phyloP scores from a whole-genome alignment of 2,888 invertebrate species.

The Cylloceria caligata region DNA sequence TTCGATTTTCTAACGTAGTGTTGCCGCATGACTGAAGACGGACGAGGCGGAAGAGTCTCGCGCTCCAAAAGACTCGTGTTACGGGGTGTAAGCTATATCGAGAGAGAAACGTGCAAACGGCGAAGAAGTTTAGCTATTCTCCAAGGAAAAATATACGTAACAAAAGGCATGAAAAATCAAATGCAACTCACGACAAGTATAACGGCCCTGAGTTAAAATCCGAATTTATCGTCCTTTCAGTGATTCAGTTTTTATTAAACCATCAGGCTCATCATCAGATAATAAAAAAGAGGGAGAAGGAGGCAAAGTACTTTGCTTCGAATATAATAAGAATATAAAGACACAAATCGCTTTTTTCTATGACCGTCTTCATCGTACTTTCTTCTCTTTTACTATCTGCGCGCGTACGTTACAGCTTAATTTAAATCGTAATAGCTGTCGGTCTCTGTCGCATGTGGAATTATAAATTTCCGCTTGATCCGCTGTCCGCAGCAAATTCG shows the following conservation, averaged over 20 bases:
- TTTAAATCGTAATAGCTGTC: conserved; percentile 29
- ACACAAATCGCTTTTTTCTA: not conserved
- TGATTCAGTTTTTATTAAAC: conserved; percentile 5
- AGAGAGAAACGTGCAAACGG: not conserved
- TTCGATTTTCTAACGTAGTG: conserved; percentile 60
- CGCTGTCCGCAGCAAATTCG: not conserved
- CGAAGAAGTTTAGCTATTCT: not conserved
- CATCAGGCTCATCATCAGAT: conserved; percentile 6
- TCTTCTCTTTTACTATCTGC: not conserved
- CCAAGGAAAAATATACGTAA: conserved; percentile 2
- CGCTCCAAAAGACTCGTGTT: conserved; percentile 36
- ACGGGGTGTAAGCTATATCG: conserved; percentile 9
- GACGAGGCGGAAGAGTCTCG: conserved; percentile 64
- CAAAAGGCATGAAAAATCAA: not conserved
- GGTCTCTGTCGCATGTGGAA: conserved; percentile 8
- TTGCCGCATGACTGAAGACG: conserved; percentile 65
- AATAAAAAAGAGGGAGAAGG: not conserved
- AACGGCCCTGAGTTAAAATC: not conserved
- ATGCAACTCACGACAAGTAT: not conserved
- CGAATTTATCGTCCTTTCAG: conserved; percentile 10
- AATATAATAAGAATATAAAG: conserved; percentile 8
- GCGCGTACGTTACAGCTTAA: not conserved
- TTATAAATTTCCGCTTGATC: conserved; percentile 17
- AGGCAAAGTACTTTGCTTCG: not conserved
- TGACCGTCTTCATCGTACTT: not conserved